A percentile compares a stretch with the other conserved stretches of the same genome.
Conservation (phyloP, 2,888 invertebrate species). For the Harpalus rufipes region DNA sequence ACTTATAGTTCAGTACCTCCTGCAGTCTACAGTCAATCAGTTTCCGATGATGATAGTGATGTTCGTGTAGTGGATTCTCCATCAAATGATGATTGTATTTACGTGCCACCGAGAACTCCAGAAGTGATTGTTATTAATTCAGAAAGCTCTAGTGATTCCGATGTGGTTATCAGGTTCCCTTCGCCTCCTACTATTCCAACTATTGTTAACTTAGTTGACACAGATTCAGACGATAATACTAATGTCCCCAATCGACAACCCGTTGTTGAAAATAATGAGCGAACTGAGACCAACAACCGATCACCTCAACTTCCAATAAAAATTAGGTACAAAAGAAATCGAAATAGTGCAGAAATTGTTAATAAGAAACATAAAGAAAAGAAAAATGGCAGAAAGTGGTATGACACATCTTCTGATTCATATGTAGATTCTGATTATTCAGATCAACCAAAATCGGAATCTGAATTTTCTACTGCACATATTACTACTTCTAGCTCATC, state of each 20-base stretch:
- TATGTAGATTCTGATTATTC: constrained; percentile 6
- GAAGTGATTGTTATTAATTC: constrained; percentile 72
- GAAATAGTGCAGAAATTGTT: constrained; percentile 64
- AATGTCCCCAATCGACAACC: constrained; percentile 10
- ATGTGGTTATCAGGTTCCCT: constrained; percentile 72
- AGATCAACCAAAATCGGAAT: constrained; percentile 59
- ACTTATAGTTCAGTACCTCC: constrained; percentile 79
- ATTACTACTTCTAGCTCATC: constrained; percentile 65
- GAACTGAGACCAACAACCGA: constrained; percentile 3
- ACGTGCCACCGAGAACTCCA: constrained; percentile 47
- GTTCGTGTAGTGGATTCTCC: constrained; percentile 73
- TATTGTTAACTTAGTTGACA: constrained; percentile 70
- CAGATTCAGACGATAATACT: constrained; percentile 69
- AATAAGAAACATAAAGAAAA: constrained; percentile 59
- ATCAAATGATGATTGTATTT: constrained; percentile 65
- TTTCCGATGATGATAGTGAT: constrained; percentile 75
- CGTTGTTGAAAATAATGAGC: constrained; percentile 23
- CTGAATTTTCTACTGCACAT: constrained; percentile 57
- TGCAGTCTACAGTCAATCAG: constrained; percentile 69
- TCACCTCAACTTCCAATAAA: constrained; percentile 68
- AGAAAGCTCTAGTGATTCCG: constrained; percentile 72
- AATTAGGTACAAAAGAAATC: constrained; percentile 71
- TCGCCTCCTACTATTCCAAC: constrained; percentile 70
- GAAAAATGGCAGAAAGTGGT: not conserved
- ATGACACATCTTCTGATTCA: constrained; percentile 25